Conservation (phyloP, 2,888 invertebrate genomes). For the Cryptocephalus moraei region DNA sequence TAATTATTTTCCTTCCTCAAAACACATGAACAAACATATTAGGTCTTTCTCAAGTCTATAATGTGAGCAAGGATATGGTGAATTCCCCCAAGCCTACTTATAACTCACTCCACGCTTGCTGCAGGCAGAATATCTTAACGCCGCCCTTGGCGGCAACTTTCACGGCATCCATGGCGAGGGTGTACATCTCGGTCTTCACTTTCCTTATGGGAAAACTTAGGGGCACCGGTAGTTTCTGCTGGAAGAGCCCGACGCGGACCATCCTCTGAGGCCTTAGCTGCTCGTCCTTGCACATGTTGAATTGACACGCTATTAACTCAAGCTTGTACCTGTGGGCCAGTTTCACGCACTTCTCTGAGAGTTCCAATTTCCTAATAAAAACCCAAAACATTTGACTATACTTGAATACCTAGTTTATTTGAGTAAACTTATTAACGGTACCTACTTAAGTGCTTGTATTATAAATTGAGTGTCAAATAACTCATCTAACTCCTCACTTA, state of each 20-base stretch:
- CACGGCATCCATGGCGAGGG: conserved; percentile 63
- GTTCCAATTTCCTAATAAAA: conserved; percentile 9
- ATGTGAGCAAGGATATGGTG: too few species aligned
- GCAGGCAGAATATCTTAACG: conserved; percentile 86
- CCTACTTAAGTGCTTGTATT: too few species aligned
- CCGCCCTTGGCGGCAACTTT: conserved; percentile 63
- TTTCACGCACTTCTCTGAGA: conserved; percentile 11
- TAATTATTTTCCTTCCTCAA: too few species aligned
- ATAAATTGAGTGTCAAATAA: not conserved
- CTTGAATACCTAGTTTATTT: not conserved
- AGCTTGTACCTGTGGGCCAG: conserved; percentile 10
- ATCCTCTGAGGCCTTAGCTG: conserved; percentile 57
- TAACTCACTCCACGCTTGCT: conserved; percentile 90
- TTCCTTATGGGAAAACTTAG: conserved; percentile 45
- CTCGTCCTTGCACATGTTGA: conserved; percentile 49
- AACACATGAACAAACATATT: too few species aligned
- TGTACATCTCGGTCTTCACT: conserved; percentile 69
- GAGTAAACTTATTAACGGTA: not conserved
- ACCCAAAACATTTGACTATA: not conserved
- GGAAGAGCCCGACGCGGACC: conserved; percentile 77
- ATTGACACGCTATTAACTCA: conserved; percentile 9
- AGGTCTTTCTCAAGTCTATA: too few species aligned
- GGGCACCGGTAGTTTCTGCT: conserved; percentile 44
- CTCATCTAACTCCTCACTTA: conserved; percentile 4
- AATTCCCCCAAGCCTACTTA: too few species aligned